Conservation (phyloP, 2,888 invertebrate genomes). For the Ganaspis brasiliensis region DNA sequence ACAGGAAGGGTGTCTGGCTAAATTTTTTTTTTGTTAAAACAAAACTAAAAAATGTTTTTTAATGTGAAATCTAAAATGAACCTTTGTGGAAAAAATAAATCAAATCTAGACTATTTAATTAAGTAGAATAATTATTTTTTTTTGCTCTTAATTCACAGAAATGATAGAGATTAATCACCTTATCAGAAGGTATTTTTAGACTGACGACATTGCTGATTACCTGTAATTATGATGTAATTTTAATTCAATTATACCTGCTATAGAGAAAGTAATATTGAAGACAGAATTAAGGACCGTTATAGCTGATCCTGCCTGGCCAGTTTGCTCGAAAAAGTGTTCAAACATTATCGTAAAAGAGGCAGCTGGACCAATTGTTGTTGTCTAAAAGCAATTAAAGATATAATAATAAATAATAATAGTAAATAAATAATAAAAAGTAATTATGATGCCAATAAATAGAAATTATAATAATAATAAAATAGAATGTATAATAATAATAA, state of each 20-base stretch:
- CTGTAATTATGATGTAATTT: background rate
- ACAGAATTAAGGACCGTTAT: conserved; percentile 87
- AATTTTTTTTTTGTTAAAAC: too few species aligned
- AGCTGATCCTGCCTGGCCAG: conserved; percentile 87
- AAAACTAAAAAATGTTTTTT: too few species aligned
- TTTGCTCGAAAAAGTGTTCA: conserved; percentile 85
- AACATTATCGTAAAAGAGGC: conserved; percentile 88
- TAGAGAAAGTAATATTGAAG: conserved; percentile 85
- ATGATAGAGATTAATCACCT: too few species aligned
- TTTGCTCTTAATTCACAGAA: too few species aligned
- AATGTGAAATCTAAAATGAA: too few species aligned
- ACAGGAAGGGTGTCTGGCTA: too few species aligned
- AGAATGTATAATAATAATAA: too few species aligned
- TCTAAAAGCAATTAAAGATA: conserved; percentile 79
- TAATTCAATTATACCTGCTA: conserved; percentile 82
- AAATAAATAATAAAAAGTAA: background rate
- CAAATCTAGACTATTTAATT: too few species aligned
- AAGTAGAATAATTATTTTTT: too few species aligned
- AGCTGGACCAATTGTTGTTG: conserved; percentile 85
- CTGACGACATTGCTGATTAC: background rate
- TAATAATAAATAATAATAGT: background rate
- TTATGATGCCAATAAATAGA: too few species aligned
- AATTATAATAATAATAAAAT: too few species aligned
- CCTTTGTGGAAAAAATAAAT: too few species aligned
- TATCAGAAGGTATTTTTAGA: background rate